These are phyloP conservation scores for Melieria omissa DNA, from an alignment of 2,888 invertebrate genomes.

Conservation along the genomic window DNA sequence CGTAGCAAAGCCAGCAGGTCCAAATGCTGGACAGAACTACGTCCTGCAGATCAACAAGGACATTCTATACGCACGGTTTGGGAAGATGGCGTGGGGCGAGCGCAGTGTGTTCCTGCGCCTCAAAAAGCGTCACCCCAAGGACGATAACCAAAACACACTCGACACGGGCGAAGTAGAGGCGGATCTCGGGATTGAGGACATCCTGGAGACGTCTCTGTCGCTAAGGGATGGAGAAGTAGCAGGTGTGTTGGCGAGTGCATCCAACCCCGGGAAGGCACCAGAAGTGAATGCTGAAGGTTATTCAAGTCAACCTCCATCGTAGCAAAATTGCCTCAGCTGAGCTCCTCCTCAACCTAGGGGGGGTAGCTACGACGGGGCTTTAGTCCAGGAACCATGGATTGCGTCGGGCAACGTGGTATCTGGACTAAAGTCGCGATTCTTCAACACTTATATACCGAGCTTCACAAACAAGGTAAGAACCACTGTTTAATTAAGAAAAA, in stretches of 20 bases:
- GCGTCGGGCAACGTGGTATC: constrained; percentile 19
- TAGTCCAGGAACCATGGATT: constrained; percentile 18
- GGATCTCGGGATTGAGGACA: constrained; percentile 3
- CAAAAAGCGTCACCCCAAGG: constrained; percentile 12
- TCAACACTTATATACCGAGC: constrained; percentile 2
- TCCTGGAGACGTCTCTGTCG: not conserved
- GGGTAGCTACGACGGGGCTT: constrained; percentile 9
- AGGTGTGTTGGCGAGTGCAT: constrained; percentile 5
- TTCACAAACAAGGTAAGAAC: constrained; percentile 10
- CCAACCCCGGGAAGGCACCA: constrained; percentile 5
- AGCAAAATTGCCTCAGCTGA: constrained; percentile 3
- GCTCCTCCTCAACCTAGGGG: constrained; percentile 11
- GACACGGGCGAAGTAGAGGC: not conserved
- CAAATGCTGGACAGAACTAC: not conserved
- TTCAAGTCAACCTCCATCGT: constrained; percentile 5
- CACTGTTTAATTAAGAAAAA: constrained; percentile 10
- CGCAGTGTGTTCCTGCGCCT: not conserved
- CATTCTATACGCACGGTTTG: not conserved
- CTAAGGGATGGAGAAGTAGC: not conserved
- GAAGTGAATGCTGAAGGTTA: constrained; percentile 10
- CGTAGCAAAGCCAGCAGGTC: not conserved
- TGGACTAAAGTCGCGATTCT: constrained; percentile 11
- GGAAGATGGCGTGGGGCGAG: constrained; percentile 9
- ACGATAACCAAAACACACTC: constrained; percentile 7
- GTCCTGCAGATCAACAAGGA: too few species aligned